Base-by-base conservation (phyloP, 2,888 invertebrate genomes). In the Plagiodera versicolora region DNA sequence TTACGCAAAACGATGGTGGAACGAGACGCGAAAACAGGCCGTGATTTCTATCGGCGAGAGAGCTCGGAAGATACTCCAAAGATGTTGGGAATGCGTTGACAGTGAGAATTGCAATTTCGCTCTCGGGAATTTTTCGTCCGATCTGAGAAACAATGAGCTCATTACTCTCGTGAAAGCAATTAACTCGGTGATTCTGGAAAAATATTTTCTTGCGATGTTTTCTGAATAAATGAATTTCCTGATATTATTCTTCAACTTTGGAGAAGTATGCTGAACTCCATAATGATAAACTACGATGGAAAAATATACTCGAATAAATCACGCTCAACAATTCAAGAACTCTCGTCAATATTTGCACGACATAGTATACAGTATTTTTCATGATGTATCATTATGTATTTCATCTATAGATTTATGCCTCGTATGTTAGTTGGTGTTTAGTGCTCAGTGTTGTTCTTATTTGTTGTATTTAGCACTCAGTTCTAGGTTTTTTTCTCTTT, bases 1-100 rank as follows among this genome's bases (percentile, higher is more conserved):
- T 69, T 66, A 71, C 70, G 67, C 70, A 71, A 71, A 69, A 71
- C 69, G 69, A 67, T 66, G 68, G n/a, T 64, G 50, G 68, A 67
- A 68, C 63, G 53, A 65, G 61, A 60, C 63, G 67, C 61, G 65
- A 63, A 63, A 59, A 63, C 48, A 69, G 64, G 63, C 64, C 65
- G 65, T 48, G 70, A 70, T 68, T 63, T 65, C 67, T 55, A 55
- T 47, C 55, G 16, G 47, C 24, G 6, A n/a, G 5, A 52, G 28
- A 35, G 11, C 46, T 46, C 18, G 19, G 20, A 24, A 30, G 55
- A 56, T 32, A 32, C 47, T 56, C 9, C 20, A 11, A 6, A 3
- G 16, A 20, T 32, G 32, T 32, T 9, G 10, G 32, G 32, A 11
- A 32, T 32, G 10, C 11, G 32, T 10, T 32, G 32, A 32, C 32